Evolutionary conservation across 2,888 invertebrate species (phyloP).

Genomic region (Scaptodrosophila latifasciaeformis): DNA sequence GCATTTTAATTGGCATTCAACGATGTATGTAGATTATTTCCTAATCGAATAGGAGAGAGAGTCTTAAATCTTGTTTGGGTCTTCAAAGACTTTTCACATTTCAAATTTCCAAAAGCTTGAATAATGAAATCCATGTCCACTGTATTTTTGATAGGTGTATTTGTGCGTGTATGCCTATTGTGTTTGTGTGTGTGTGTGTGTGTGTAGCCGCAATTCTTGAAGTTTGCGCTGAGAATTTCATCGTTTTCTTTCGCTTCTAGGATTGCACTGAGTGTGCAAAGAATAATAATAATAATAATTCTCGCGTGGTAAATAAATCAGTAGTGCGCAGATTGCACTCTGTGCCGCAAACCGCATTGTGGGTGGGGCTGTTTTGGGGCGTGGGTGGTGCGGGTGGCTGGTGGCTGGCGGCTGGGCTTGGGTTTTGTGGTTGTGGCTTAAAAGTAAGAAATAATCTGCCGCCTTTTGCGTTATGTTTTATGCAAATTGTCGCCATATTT

Average conservation of each 20-base stretch:
- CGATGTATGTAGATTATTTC: too few species aligned
- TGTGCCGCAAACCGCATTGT: constrained; percentile 15
- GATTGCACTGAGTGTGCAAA: background rate
- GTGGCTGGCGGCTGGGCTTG: background rate
- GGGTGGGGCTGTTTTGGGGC: background rate
- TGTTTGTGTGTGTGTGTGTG: too few species aligned
- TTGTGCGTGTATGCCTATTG: too few species aligned
- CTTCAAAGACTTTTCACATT: too few species aligned
- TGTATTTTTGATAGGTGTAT: too few species aligned
- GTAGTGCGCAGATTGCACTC: constrained; percentile 20
- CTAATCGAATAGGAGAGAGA: too few species aligned
- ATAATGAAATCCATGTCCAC: too few species aligned
- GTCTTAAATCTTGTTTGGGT: too few species aligned
- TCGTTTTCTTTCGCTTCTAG: background rate
- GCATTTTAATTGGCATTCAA: too few species aligned
- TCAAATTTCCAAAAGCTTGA: too few species aligned
- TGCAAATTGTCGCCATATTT: constrained; percentile 54
- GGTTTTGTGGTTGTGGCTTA: background rate
- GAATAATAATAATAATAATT: constrained; percentile 25
- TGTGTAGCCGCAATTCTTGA: constrained; percentile 10
- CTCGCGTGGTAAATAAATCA: constrained; percentile 52
- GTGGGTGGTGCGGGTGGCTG: background rate
- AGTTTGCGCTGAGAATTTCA: background rate
- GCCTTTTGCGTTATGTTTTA: constrained; percentile 24
- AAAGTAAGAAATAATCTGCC: constrained; percentile 32